Base-by-base conservation (phyloP, 1,140 invertebrate genomes). In the Panagrolaimus sp. region DNA sequence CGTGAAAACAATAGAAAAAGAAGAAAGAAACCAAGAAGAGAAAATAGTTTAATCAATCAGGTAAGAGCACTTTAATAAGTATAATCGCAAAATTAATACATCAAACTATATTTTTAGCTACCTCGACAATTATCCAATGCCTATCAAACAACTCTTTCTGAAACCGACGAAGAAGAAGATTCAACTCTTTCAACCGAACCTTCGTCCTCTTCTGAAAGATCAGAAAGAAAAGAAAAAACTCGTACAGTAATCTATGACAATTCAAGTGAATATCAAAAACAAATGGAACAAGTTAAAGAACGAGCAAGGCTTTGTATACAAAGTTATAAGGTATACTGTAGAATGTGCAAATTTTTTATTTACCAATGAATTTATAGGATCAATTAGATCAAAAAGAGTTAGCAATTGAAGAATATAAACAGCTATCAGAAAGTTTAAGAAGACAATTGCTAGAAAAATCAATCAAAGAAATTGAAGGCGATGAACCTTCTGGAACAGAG, bases 181-280 rank as follows among this genome's bases (percentile, higher is more conserved):
- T 63, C 27, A 5, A n/a, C n/a, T 0, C n/a, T 42, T 64, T 42
- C 44, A 14, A 64, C 16, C 4, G 20, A 31, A 38, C 13, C 31
- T 38, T 38, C 31, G 2, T 38, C 31, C 2, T 38, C 31, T 38
- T 38, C 31, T 38, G 31, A 38, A 38, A 38, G 31, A 38, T 38
- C 31, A 38, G 31, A 38, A 38, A 2, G 31, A 38, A 38, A 38
- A 38, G 31, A 38, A 38, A 38, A 38, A 38, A 38, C 31, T 38
- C 31, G 51, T 9, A 57, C 66, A 1, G 70, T 71, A 13, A 65
- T 71, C 45, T 46, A 72, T n/a, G 70, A 71, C 44, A 70, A 70
- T 38, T 70, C 68, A 9, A 47, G 31, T 16, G 51, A 69, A 44
- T 71, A 71, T 43, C 69, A 71, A 57, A 23, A 16, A 2, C 38